Evolutionary conservation across 2,113 vertebrate genomes (phyloP), one percentile per base, ranked within the genome.

Genomic region (Orthonyx spaldingii): DNA sequence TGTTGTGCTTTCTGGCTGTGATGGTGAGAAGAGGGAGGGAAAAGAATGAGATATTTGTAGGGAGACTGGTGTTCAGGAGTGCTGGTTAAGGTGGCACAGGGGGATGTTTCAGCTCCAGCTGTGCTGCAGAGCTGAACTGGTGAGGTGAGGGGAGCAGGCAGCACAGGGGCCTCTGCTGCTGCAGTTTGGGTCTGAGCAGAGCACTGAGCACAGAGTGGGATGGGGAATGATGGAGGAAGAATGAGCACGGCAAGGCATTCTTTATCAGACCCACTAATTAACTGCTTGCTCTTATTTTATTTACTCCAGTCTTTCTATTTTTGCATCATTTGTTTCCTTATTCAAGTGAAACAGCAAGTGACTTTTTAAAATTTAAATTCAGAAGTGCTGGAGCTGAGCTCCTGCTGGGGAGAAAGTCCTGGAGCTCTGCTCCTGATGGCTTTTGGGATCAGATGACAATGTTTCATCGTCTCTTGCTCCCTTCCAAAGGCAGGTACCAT

Each of bases 281-380:
- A 89, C 83, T 83, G 79, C 66, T 89, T 71, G 64, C 80, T 92
- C 74, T 93, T 95, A 28, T 90, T 96, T 93, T 93, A 90, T 95
- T 93, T 94, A 84, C 79, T 94, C 68, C 53, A 74, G 7, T 94
- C 89, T 96, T 91, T 94, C 91, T 84, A 49, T 84, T 93, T 96
- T 96, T 97, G 96, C 95, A 94, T 94, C 76, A 91, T 90, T 97
- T 97, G 72, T 96, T 97, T 91, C 77, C 70, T 76, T 80, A 65
- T 87, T 97, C 91, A 87, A 96, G 92, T 3, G 46, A 95, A 97
- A 89, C 92, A 93, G 93, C 10, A 2, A 94, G 91, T 70, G 84
- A 94, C 94, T 93, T 96, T 82, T 75, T n/a, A 61, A 91, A 93
- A 90, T 94, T 95, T 93, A 75, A 94, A 90, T 93, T 84, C 74